Evolutionary conservation across 2,888 invertebrate genomes (phyloP).

Genomic region (Melipona beecheii): DNA sequence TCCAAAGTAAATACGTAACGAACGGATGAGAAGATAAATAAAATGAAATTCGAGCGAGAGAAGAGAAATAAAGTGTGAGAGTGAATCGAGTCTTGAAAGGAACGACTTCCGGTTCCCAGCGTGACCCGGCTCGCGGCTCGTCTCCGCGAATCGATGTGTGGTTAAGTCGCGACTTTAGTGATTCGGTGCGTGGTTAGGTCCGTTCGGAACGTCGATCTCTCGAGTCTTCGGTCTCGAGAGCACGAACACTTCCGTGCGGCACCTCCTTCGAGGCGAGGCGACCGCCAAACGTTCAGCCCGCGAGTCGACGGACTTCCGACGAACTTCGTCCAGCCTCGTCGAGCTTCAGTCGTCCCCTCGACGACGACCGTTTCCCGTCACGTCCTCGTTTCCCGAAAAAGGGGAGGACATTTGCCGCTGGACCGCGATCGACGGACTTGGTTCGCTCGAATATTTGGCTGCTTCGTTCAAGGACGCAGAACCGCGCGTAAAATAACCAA

Average conservation of each 20-base stretch:
- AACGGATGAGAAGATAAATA: too few species aligned
- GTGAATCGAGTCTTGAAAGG: conserved; percentile 10
- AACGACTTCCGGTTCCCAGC: conserved; percentile 53
- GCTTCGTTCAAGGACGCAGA: too few species aligned
- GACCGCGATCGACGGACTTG: too few species aligned
- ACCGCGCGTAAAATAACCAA: too few species aligned
- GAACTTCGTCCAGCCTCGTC: too few species aligned
- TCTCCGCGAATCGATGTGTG: conserved; percentile 61
- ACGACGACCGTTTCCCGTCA: too few species aligned
- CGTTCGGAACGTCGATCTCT: conserved; percentile 49
- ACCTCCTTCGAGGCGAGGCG: conserved; percentile 45
- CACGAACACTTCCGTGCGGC: conserved; percentile 41
- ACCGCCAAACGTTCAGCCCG: conserved; percentile 21
- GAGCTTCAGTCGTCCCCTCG: not conserved
- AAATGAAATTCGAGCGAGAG: not conserved
- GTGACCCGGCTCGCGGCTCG: conserved; percentile 47
- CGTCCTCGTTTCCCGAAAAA: too few species aligned
- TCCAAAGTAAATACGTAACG: too few species aligned
- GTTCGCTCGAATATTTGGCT: too few species aligned
- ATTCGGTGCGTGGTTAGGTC: conserved; percentile 59
- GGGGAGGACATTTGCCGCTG: too few species aligned
- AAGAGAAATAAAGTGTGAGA: too few species aligned
- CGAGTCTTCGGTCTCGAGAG: not conserved
- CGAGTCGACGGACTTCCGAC: conserved; percentile 24
- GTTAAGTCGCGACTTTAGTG: conserved; percentile 61